Percentiles rank a stretch among this genome's conserved stretches.
phyloP scores from a whole-genome alignment of 2,113 vertebrate genomes.

The Cnemophilus loriae region DNA sequence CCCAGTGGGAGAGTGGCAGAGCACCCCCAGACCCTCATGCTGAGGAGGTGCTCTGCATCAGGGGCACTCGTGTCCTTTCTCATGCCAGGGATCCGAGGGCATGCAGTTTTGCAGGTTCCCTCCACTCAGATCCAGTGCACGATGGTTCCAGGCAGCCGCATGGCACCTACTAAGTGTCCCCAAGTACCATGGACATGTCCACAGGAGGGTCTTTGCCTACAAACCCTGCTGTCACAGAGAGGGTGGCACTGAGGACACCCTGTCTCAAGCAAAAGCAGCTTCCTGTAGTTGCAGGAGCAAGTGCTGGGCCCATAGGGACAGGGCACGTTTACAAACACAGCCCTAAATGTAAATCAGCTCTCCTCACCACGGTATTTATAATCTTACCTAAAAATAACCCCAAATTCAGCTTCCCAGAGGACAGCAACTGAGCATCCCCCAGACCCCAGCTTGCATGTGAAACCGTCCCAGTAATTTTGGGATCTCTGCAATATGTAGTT shows the following conservation, averaged over 20 bases:
- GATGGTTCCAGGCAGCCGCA: fast-evolving
- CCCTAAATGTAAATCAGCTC: slow-evolving; percentile 8
- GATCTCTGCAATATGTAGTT: neutral
- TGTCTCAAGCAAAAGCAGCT: neutral
- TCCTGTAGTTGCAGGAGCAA: neutral
- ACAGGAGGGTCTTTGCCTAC: neutral
- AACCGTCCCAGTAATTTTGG: slow-evolving; percentile 37
- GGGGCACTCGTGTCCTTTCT: neutral
- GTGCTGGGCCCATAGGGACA: neutral
- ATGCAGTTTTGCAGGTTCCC: neutral
- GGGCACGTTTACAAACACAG: slow-evolving; percentile 11
- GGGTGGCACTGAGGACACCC: neutral
- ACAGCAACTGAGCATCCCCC: slow-evolving; percentile 28
- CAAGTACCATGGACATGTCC: fast-evolving
- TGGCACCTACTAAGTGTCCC: neutral
- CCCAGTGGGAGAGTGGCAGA: neutral
- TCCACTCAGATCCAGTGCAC: fast-evolving
- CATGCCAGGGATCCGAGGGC: neutral
- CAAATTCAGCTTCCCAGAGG: slow-evolving; percentile 18
- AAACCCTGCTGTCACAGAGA: neutral
- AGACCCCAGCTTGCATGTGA: slow-evolving; percentile 26
- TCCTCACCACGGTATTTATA: slow-evolving; percentile 15
- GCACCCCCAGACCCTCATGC: neutral
- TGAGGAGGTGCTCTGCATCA: neutral
- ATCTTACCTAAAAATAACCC: slow-evolving; percentile 18